Percentiles rank a stretch among this genome's conserved stretches.
phyloP scores from a whole-genome alignment of 2,113 vertebrate genomes.

The Lagopus muta region DNA sequence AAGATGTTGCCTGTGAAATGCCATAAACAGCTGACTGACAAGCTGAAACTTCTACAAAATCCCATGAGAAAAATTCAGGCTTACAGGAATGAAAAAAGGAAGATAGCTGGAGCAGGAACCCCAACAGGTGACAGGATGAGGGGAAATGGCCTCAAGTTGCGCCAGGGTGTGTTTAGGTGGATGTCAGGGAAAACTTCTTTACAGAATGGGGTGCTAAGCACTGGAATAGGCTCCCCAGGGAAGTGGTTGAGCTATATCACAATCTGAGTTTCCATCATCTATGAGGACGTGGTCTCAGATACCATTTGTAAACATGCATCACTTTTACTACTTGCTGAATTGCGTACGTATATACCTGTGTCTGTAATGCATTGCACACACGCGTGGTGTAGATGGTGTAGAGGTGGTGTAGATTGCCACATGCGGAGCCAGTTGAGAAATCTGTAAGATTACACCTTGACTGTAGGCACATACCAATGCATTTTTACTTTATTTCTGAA shows the following conservation, averaged over 20 bases:
- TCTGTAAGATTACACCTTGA: not conserved
- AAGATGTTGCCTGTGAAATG: not conserved
- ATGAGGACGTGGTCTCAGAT: not conserved
- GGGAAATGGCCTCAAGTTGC: too few relatives aligned
- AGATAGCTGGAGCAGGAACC: not conserved
- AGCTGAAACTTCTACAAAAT: not conserved
- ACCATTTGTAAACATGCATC: not conserved
- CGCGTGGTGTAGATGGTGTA: too few relatives aligned
- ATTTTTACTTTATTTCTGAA: not conserved
- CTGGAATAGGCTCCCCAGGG: too few relatives aligned
- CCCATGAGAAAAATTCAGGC: not conserved
- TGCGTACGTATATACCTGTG: rapidly evolving
- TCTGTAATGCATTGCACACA: not conserved
- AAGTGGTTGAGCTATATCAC: not conserved
- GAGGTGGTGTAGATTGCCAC: not conserved
- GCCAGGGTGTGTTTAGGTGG: too few relatives aligned
- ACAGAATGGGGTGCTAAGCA: too few relatives aligned
- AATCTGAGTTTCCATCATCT: not conserved
- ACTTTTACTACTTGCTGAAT: not conserved
- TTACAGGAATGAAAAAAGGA: not conserved
- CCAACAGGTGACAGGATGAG: too few relatives aligned
- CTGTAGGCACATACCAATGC: rapidly evolving
- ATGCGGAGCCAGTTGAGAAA: not conserved
- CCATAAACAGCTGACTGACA: not conserved
- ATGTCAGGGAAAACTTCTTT: too few relatives aligned